Percentiles rank a stretch among this genome's conserved stretches.
Conservation (phyloP, 2,797 vertebrate species). For the Darevskia mixta region DNA sequence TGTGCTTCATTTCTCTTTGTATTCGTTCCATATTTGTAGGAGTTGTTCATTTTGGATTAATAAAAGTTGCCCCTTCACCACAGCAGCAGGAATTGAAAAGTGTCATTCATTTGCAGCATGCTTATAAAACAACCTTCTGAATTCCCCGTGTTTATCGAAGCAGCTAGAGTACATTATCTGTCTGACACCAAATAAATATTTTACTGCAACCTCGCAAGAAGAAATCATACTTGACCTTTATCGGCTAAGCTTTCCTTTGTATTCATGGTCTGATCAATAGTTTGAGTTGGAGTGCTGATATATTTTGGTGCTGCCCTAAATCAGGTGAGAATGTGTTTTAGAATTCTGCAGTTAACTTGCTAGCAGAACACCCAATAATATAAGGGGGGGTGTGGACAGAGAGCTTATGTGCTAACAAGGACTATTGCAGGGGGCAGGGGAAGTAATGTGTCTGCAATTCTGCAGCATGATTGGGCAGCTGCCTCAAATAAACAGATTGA, state of each 20-base stretch:
- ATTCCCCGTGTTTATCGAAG: accelerated
- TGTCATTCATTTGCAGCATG: accelerated
- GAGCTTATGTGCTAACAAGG: not conserved
- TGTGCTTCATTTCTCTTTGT: too few relatives aligned
- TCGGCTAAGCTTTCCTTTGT: constrained; percentile 25
- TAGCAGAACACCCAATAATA: not conserved
- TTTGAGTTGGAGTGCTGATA: constrained; percentile 1
- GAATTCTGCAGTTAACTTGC: not conserved
- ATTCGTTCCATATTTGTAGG: too few relatives aligned
- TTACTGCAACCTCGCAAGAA: constrained; percentile 21
- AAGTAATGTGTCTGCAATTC: constrained; percentile 15
- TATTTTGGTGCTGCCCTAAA: constrained; percentile 38
- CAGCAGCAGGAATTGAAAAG: not conserved
- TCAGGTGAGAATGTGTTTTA: not conserved
- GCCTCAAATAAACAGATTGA: too few relatives aligned
- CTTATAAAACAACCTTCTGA: not conserved
- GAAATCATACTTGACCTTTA: constrained; percentile 10
- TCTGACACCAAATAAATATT: constrained; percentile 25
- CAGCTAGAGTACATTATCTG: constrained; percentile 3
- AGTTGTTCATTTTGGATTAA: too few relatives aligned
- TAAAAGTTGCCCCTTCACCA: not conserved
- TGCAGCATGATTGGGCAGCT: too few relatives aligned
- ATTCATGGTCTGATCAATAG: constrained; percentile 32
- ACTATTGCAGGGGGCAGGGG: not conserved
- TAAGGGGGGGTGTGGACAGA: not conserved